Base-by-base conservation (phyloP, 92 coral and sea anemone genomes). In the Palythoa grandiflora region DNA sequence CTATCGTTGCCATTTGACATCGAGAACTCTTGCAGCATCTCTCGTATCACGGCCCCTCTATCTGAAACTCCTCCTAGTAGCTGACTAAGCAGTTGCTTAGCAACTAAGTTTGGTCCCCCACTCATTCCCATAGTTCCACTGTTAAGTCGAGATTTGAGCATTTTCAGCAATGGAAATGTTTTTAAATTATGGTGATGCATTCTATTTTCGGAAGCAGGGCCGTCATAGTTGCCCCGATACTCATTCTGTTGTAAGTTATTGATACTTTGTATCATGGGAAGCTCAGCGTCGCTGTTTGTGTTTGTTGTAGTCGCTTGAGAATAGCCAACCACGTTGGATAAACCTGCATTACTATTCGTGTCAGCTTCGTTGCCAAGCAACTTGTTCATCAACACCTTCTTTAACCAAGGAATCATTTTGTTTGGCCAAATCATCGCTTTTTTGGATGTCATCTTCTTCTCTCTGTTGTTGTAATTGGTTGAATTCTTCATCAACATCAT, bases 401-500 rank as follows among this genome's bases (percentile, higher is more conserved):
- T 88, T 59, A 95, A 74, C 92, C 92, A 84, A 5, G 98, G 98
- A 57, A 95, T 76, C 98, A 95, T 95, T 85, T 91, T 95, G 71
- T 94, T 95, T 53, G 98, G 98, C 98, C 98, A 95, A 61, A 95
- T 95, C 98, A 95, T 95, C 14, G 98, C 98, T 77, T 95, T 95
- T 84, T 94, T 94, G 59, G 91, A 83, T 20, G 86, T 47, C 40
- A 40, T 68, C 21, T 81, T 68, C 11, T 80, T 68, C 11, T 80
- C 37, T 16, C n/a, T 81, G 16, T 47, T 53, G 52, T 3, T 47
- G 20, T 38, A 47, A 1, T 68, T 68, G 8, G 75, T 48, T 38
- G 57, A 35, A 71, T 81, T 81, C 15, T 48, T 14, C 86, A 81
- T 81, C 55, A 81, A n/a, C 28, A 4, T 6, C 86, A 81, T 81